Percentiles rank a stretch among this genome's conserved stretches.
Evolutionary conservation across 2,888 invertebrate genomes (phyloP).

Genomic region (Perizoma affinitatum): DNA sequence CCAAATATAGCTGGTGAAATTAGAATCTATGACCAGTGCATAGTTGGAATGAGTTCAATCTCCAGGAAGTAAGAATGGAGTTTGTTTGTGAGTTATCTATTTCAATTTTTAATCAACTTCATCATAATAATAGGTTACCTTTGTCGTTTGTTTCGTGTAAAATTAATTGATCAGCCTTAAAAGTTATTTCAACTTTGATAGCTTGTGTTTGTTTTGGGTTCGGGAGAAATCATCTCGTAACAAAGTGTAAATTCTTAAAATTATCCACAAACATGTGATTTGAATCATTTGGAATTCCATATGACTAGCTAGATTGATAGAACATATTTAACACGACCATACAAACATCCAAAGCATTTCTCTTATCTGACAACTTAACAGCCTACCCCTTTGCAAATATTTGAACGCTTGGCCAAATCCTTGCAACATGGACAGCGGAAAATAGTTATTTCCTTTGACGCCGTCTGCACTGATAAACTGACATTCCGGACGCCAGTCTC

Average conservation of each 20-base stretch:
- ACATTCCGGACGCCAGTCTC: slow-evolving; percentile 59
- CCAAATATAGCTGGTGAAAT: slow-evolving; percentile 36
- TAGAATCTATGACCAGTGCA: slow-evolving; percentile 24
- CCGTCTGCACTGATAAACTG: slow-evolving; percentile 53
- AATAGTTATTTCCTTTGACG: slow-evolving; percentile 50
- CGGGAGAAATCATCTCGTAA: too few species aligned
- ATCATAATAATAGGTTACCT: too few species aligned
- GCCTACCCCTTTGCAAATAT: slow-evolving; percentile 64
- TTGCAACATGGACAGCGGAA: slow-evolving; percentile 55
- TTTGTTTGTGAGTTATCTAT: too few species aligned
- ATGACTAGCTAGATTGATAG: too few species aligned
- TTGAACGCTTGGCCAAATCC: slow-evolving; percentile 55
- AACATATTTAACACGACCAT: slow-evolving; percentile 29
- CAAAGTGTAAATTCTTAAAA: too few species aligned
- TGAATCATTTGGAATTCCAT: too few species aligned
- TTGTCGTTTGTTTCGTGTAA: too few species aligned
- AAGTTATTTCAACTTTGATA: too few species aligned
- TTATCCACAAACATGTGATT: too few species aligned
- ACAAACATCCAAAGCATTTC: slow-evolving; percentile 51
- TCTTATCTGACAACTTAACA: slow-evolving; percentile 56
- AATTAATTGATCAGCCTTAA: too few species aligned
- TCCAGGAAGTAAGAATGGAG: neutral
- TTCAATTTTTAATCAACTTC: too few species aligned
- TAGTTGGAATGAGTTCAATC: neutral
- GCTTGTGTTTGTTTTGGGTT: too few species aligned